Conservation (phyloP, 2,888 invertebrate genomes). For the Sphaerophoria rueppellii region DNA sequence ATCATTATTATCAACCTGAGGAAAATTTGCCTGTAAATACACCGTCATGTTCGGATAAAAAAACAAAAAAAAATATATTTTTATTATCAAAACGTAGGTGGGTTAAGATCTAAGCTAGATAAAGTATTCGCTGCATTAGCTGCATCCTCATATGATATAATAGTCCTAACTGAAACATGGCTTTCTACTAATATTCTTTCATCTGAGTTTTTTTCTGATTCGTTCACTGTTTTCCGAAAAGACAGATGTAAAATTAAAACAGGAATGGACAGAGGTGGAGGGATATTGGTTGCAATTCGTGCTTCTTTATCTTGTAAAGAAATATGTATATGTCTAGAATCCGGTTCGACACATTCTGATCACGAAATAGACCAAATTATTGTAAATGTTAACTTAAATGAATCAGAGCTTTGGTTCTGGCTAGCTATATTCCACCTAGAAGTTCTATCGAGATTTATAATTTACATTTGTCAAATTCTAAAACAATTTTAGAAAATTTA, state of each 20-base stretch:
- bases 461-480: not conserved
- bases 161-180: not conserved
- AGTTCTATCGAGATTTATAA: slow-evolving; percentile 2
- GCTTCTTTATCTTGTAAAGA: not conserved
- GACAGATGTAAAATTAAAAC: not conserved
- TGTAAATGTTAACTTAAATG: not conserved
- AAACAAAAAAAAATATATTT: not conserved
- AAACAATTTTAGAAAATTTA: slow-evolving; percentile 1
- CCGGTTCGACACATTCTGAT: not conserved
- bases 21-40: too few relatives aligned
- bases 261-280: not conserved
- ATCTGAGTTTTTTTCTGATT: not conserved
- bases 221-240: not conserved
- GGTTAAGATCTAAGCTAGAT: slow-evolving; percentile 1
- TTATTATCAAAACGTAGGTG: not conserved
- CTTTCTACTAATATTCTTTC: not conserved
- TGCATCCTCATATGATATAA: not conserved
- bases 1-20: too few relatives aligned
- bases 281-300: not conserved
- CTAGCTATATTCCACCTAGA: not conserved
- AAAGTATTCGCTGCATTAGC: not conserved
- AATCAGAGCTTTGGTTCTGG: not conserved
- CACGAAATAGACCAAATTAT: not conserved
- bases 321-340: not conserved
- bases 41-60: not conserved